phyloP scores from a whole-genome alignment of 2,888 invertebrate genomes.

The Ephialtes manifestator region DNA sequence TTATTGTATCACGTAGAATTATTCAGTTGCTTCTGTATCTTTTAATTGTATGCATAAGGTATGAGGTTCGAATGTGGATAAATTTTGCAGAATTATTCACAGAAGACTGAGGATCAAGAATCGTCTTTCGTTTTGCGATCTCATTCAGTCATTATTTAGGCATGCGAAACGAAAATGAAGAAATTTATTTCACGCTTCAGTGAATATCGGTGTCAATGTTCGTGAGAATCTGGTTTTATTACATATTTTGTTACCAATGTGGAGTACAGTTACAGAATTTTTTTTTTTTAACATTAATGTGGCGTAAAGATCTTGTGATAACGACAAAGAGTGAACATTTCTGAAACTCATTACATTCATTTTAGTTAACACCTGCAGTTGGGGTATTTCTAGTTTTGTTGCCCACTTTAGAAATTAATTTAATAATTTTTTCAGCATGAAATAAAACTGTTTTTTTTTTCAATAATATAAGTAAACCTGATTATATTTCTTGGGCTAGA shows the following conservation, averaged over 20 bases:
- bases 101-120: not conserved
- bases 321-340: not conserved
- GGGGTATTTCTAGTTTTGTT: too few relatives aligned
- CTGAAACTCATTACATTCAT: not conserved
- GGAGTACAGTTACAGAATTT: not conserved
- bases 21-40: conserved; percentile 23
- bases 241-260: not conserved
- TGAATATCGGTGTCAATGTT: not conserved
- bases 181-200: not conserved
- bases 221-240: not conserved
- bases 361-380: not conserved
- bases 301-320: not conserved
- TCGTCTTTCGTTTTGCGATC: not conserved
- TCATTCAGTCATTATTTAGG: not conserved
- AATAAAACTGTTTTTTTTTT: too few relatives aligned
- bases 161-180: not conserved
- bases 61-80: conserved; percentile 1
- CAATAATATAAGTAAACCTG: too few relatives aligned
- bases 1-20: conserved; percentile 28
- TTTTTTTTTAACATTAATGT: not conserved
- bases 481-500: too few relatives aligned
- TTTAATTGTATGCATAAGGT: not conserved
- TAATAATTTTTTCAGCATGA: too few relatives aligned
- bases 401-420: too few relatives aligned
- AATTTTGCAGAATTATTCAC: not conserved